A percentile compares a stretch with the other conserved stretches of the same genome.
phyloP scores from a whole-genome alignment of 2,113 vertebrate genomes.

The Plotosus lineatus region DNA sequence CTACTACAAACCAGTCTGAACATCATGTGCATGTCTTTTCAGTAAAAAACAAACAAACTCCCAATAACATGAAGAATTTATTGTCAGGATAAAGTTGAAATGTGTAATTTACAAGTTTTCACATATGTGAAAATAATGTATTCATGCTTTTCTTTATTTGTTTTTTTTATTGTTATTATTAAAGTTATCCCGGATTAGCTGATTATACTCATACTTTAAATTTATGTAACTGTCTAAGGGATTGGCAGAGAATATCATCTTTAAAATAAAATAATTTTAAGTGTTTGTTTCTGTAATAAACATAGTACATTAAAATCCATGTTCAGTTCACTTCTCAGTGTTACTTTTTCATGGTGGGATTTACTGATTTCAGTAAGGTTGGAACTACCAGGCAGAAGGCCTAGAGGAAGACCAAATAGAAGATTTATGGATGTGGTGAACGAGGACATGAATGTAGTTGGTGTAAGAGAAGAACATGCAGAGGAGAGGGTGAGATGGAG shows the following conservation, averaged over 20 bases:
- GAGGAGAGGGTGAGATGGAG: too few relatives aligned
- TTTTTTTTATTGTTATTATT: not conserved
- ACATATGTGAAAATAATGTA: not conserved
- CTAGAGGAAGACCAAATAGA: too few relatives aligned
- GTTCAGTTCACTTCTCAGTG: not conserved
- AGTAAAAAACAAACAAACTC: not conserved
- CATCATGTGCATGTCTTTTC: not conserved
- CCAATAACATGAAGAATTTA: not conserved
- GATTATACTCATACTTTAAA: not conserved
- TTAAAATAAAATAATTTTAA: constrained; percentile 30
- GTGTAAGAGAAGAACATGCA: too few relatives aligned
- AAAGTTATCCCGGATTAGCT: not conserved
- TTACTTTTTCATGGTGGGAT: constrained; percentile 42
- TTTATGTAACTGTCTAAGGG: not conserved
- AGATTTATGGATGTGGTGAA: too few relatives aligned
- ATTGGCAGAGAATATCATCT: not conserved
- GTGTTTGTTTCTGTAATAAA: constrained; percentile 21
- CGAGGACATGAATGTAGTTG: too few relatives aligned
- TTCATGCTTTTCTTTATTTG: not conserved
- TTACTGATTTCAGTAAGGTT: constrained; percentile 49
- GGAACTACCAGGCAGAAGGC: too few relatives aligned
- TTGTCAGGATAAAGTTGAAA: not conserved
- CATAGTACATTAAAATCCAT: not conserved
- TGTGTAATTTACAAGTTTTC: not conserved
- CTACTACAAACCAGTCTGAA: not conserved